Evolutionary conservation across 2,113 vertebrate species (phyloP), one percentile per base, ranked within the genome.

Genomic region (Aspiorhynchus laticeps): DNA sequence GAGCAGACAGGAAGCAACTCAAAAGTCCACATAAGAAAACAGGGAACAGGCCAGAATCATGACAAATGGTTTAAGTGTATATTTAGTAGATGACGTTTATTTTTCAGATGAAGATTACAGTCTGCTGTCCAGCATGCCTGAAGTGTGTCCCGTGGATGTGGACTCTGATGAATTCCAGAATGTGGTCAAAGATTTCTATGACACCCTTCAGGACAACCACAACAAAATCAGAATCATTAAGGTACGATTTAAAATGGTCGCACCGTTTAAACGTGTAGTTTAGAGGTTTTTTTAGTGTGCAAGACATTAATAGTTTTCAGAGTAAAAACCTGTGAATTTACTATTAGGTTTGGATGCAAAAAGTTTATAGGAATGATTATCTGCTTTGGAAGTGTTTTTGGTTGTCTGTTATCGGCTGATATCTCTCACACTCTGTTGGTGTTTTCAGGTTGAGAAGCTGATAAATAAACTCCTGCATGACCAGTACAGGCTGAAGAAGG

Each of bases 401-500:
- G 38, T 41, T 7, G 11, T 74, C 38, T 21, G 38, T 46, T 15
- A 41, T n/a, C n/a, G n/a, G n/a, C n/a, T n/a, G n/a, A n/a, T n/a
- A n/a, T 75, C 15, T 31, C 59, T 1, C 86, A 48, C 86, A 28
- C 2, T 3, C 21, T n/a, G 3, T 0, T 8, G 9, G 67, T 31
- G 9, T 0, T 53, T 79, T 3, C 91, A 98, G 97, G 96, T 98
- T 90, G 95, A 97, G 88, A 96, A 95, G 73, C 92, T 98, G 78
- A 87, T 89, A 81, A 96, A 97, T 14, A 92, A 90, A 0, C 92
- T 97, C 84, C 93, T 97, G 28, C 94, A 94, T 90, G 94, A 94
- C 75, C 97, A 97, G 92, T 98, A 97, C 88, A 93, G 90, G 90
- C 88, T 97, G 91, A 96, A 97, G 88, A 96, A 95, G 73, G 86